Conservation (phyloP, 2,888 invertebrate species). For the Trichogramma evanescens region DNA sequence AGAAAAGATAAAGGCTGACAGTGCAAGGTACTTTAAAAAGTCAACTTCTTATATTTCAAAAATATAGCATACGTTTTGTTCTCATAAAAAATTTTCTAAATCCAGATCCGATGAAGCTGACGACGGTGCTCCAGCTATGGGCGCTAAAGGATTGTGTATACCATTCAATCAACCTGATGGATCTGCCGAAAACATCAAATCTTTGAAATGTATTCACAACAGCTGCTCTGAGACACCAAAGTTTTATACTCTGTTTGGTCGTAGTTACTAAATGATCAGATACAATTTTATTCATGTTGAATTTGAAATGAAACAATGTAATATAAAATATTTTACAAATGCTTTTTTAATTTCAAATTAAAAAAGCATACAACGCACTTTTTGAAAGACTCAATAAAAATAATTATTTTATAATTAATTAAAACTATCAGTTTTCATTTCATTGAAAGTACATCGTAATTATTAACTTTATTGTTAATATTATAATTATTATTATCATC, state of each 20-base stretch:
- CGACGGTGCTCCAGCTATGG: slow-evolving; percentile 88
- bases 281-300: not conserved
- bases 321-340: not conserved
- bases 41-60: slow-evolving; percentile 17
- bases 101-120: slow-evolving; percentile 54
- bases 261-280: slow-evolving; percentile 72
- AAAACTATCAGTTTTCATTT: not conserved
- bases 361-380: not conserved
- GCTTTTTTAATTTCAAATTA: not conserved
- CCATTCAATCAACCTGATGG: slow-evolving; percentile 75
- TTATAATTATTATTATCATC: slow-evolving; percentile 11
- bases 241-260: slow-evolving; percentile 86
- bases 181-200: slow-evolving; percentile 56
- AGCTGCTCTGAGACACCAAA: slow-evolving; percentile 72
- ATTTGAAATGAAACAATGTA: not conserved
- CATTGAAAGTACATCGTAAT: not conserved
- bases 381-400: not conserved
- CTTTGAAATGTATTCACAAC: slow-evolving; percentile 80
- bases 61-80: slow-evolving; percentile 1
- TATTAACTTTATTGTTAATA: not conserved
- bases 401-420: slow-evolving; percentile 4
- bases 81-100: not conserved
- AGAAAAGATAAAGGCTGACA: slow-evolving; percentile 92
- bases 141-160: slow-evolving; percentile 97
- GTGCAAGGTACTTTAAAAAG: slow-evolving; percentile 62